A percentile compares a stretch with the other conserved stretches of the same genome.
These are phyloP conservation scores for Campylomormyrus numenius DNA, from an alignment of 2,113 vertebrate genomes.

Conservation along the genomic window DNA sequence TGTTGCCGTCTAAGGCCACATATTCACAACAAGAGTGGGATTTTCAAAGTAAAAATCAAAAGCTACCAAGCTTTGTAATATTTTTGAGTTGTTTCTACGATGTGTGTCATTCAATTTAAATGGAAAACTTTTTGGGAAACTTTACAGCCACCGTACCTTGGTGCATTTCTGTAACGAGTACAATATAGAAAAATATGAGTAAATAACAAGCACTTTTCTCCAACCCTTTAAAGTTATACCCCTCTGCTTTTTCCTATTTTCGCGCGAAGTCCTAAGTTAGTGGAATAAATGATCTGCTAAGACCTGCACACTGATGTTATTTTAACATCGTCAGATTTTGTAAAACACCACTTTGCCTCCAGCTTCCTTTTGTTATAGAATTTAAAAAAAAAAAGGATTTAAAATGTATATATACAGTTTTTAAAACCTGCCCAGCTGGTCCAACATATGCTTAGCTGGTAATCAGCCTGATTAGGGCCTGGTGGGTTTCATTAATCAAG, in stretches of 20 bases:
- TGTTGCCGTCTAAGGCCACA: neutral
- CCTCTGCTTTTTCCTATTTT: neutral
- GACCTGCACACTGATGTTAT: neutral
- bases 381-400: neutral
- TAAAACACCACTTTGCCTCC: neutral
- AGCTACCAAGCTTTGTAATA: neutral
- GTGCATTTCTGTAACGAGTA: neutral
- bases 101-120: neutral
- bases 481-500: constrained; percentile 1
- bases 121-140: neutral
- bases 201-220: neutral
- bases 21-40: neutral
- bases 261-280: neutral
- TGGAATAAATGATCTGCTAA: neutral
- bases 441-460: neutral
- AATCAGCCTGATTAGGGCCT: neutral
- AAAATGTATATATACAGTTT: neutral
- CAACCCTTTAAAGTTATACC: neutral
- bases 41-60: constrained; percentile 8
- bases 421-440: neutral
- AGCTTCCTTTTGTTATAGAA: neutral
- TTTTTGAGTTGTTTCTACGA: neutral
- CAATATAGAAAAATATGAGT: neutral
- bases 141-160: neutral
- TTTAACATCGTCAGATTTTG: neutral